phyloP scores from a whole-genome alignment of 2,113 vertebrate species.

The Nymphicus hollandicus region DNA sequence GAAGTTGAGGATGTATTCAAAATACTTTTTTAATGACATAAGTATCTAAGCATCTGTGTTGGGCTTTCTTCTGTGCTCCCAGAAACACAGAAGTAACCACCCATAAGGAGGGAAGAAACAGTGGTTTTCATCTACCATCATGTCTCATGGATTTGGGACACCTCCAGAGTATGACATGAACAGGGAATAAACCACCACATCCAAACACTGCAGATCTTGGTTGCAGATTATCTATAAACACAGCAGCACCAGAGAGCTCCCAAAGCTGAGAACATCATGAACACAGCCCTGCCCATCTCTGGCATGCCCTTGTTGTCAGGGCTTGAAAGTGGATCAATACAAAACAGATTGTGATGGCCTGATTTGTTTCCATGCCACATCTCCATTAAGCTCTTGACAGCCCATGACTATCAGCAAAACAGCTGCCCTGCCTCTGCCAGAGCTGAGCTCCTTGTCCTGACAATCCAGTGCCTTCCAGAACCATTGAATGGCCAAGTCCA shows the following conservation, averaged over 20 bases:
- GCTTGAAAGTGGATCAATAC: background rate
- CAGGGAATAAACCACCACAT: background rate
- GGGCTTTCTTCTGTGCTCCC: background rate
- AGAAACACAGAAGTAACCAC: background rate
- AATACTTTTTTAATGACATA: background rate
- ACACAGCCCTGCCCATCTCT: conserved; percentile 22
- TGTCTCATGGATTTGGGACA: background rate
- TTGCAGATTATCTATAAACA: conserved; percentile 14
- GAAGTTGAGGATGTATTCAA: background rate
- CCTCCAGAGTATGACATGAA: conserved; percentile 11
- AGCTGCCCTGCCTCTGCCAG: background rate
- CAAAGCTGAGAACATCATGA: conserved; percentile 29
- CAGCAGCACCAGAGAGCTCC: background rate
- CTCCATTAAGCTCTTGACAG: background rate
- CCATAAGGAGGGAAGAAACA: background rate
- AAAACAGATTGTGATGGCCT: background rate
- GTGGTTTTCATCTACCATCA: background rate
- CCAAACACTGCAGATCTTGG: background rate
- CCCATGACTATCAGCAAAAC: background rate
- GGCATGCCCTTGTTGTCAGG: conserved; percentile 14
- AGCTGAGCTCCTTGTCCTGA: accelerated
- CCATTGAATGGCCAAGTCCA: background rate
- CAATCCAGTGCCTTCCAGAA: background rate
- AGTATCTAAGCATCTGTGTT: background rate
- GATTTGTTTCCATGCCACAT: background rate